Evolutionary conservation across 2,888 invertebrate genomes (phyloP).

Genomic region (Dendrolimus houi): DNA sequence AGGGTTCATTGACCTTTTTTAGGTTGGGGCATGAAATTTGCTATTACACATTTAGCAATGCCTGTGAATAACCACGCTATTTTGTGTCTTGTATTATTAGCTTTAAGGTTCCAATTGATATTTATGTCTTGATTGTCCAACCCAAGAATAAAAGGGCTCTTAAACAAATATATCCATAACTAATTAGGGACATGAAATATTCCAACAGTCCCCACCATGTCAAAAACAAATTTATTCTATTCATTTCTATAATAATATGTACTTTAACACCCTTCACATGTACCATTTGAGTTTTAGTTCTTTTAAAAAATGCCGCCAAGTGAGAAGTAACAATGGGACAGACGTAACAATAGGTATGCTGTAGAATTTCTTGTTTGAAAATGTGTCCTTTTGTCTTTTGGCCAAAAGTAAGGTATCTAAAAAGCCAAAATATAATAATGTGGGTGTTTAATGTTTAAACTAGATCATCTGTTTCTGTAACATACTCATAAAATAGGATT

Average conservation of each 20-base stretch:
- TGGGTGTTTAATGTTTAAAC: no score
- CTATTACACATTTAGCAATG: not conserved
- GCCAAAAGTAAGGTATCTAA: no score
- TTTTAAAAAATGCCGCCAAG: not conserved
- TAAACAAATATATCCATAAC: not conserved
- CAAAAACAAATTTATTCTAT: not conserved
- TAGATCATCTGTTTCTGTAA: no score
- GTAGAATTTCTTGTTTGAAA: no score
- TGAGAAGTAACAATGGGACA: not conserved
- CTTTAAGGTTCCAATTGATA: not conserved
- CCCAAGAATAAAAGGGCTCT: not conserved
- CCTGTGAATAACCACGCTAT: not conserved
- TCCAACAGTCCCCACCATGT: not conserved
- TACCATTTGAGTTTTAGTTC: not conserved
- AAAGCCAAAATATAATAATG: no score
- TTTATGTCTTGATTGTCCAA: not conserved
- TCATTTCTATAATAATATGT: not conserved
- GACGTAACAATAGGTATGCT: no score
- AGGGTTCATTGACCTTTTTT: not conserved
- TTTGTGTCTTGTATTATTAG: not conserved
- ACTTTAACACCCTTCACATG: not conserved
- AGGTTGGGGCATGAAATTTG: not conserved
- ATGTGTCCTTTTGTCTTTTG: no score
- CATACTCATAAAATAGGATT: no score
- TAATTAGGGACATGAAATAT: not conserved